Evolutionary conservation across 2,888 invertebrate species (phyloP), one percentile per base, ranked within the genome.

Genomic region (Pteria penguin): DNA sequence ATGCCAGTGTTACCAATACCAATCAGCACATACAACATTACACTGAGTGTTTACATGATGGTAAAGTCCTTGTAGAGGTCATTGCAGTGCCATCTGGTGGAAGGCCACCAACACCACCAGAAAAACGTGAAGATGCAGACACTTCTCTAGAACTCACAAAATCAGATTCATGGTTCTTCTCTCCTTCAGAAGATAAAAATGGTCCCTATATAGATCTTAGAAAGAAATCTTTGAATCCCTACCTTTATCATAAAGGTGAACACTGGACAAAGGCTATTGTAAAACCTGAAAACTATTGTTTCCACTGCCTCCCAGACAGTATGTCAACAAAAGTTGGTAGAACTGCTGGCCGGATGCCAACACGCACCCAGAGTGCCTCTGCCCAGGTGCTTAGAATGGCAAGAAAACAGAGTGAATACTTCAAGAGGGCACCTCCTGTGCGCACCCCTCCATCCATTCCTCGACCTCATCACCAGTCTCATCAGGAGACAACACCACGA

Each of bases 381-480:
- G 76, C 84, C 4, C 87, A 86, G 65, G 85, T 88, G 77, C 78
- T 88, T 75, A 79, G 86, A 22, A 84, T 84, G 81, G 63, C 85
- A 27, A 72, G 86, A 54, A 75, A 82, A 57, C 86, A 82, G 65
- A 86, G 78, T 67, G 86, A 86, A 54, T 76, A 82, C 63, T 79
- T 85, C 33, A 84, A 82, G 54, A 84, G 79, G 32, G 82, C 82
- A 4, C 86, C 86, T 2, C 88, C 88, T 18, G 74, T 84, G 27
- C 79, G 88, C 52, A 89, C 89, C 0, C 85, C 90, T 2, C 89
- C 90, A 3, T 90, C 90, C 2, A 90, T 90, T 32, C 90, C 90
- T 22, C 82, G 83, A 67, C 84, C 84, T 1, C 82, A 83, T 45
- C 79, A 81, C 32, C 75, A 76, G 24, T 73, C 82, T 26, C 4